Evolutionary conservation across 1,140 invertebrate species (phyloP).

Genomic region (Euwallacea similis): DNA sequence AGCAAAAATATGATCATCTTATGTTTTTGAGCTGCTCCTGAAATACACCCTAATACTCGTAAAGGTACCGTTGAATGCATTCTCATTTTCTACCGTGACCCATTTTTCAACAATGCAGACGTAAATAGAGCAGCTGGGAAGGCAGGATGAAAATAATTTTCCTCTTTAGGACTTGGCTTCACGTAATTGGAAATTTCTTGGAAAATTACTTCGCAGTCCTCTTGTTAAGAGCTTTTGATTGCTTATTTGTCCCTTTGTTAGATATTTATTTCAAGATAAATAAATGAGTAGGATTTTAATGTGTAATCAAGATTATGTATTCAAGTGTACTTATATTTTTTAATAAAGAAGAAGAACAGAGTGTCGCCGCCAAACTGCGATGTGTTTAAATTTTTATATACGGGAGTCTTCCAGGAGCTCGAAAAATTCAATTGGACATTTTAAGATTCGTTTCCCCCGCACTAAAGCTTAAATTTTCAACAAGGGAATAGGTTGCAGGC

Average conservation of each 20-base stretch:
- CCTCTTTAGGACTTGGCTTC: slow-evolving; percentile 8
- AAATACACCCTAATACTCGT: neutral
- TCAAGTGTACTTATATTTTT: too few relatives aligned
- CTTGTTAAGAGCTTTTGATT: slow-evolving; percentile 2
- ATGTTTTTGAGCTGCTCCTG: too few relatives aligned
- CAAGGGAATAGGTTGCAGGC: slow-evolving; percentile 1
- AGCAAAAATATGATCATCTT: too few relatives aligned
- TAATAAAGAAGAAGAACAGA: too few relatives aligned
- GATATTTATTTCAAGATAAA: too few relatives aligned
- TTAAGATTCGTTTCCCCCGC: neutral
- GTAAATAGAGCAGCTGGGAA: slow-evolving; percentile 14
- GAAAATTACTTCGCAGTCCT: slow-evolving; percentile 24
- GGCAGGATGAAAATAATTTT: slow-evolving; percentile 27
- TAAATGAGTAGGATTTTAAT: too few relatives aligned
- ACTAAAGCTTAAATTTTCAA: slow-evolving; percentile 4
- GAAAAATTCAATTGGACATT: neutral
- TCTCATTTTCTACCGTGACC: slow-evolving; percentile 25
- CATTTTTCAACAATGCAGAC: slow-evolving; percentile 23
- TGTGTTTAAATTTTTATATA: too few relatives aligned
- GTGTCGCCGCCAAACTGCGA: too few relatives aligned
- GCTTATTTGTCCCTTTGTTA: too few relatives aligned
- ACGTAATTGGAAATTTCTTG: slow-evolving; percentile 27
- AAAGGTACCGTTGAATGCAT: slow-evolving; percentile 19
- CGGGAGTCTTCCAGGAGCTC: too few relatives aligned
- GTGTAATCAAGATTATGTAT: too few relatives aligned